Base-by-base conservation (phyloP, 2,888 invertebrate species). In the Drosophila limbata region DNA sequence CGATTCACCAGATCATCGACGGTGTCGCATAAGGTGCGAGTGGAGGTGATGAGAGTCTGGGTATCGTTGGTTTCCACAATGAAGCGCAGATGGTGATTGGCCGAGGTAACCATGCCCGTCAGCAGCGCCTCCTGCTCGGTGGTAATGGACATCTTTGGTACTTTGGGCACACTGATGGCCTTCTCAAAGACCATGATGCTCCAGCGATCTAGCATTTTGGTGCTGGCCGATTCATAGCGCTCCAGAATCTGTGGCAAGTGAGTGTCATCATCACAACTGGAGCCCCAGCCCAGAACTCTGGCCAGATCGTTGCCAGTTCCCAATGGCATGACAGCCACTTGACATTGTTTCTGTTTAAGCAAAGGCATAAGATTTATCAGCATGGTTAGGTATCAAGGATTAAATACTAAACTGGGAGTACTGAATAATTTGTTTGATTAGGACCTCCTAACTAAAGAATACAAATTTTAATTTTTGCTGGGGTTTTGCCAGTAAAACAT, bases 231-330 rank as follows among this genome's bases (percentile, higher is more conserved):
- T 93, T 99, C 99, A 92, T 98, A 98, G 79, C 97, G 96, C 91
- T 99, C 98, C 42, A 99, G 93, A 51, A 98, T 95, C 85, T 96
- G 96, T 10, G 98, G 97, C 51, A 99, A 94, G 91, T 98, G 97
- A 9, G 98, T 96, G 83, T 98, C 98, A 90, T 98, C 98, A 90
- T 98, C 98, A 91, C 98, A 98, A 11, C 97, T 97, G 9, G 98
- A 96, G 11, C 99, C 99, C 99, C 99, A 99, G 40, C 99, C 99
- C 17, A 98, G 93, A 5, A 99, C 98, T 9, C 99, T 94, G 0
- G 99, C 98, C 84, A 99, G 94, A 92, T 99, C 99, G 93, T 99
- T 99, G 52, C 99, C 99, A 0, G 99, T 99, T 42, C 99, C 99
- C 82, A 99, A 93, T 0, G 99, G 99, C 69, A 99, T 94, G 3